Conservation (phyloP, 2,113 vertebrate species). For the Bos javanicus region DNA sequence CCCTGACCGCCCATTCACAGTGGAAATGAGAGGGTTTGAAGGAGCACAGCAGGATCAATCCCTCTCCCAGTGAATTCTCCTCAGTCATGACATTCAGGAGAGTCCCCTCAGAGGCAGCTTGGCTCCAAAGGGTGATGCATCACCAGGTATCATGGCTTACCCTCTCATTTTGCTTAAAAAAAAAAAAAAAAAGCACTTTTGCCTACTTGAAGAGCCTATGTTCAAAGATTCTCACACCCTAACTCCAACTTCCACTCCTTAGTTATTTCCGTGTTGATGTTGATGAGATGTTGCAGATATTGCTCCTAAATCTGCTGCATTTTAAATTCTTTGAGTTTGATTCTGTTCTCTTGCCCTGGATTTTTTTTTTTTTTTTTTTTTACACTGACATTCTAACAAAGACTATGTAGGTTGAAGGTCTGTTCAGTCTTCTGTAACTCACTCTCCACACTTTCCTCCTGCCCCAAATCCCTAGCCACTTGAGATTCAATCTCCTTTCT, state of each 20-base stretch:
- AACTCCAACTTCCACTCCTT: background rate
- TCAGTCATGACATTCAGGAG: background rate
- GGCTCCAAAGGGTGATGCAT: background rate
- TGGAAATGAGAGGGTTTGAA: background rate
- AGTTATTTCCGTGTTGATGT: background rate
- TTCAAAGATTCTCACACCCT: background rate
- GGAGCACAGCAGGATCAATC: background rate
- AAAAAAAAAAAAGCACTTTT: background rate
- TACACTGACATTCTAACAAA: background rate
- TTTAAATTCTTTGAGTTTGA: background rate
- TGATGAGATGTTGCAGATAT: background rate
- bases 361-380: background rate
- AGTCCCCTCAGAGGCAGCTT: accelerated
- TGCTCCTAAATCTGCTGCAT: background rate
- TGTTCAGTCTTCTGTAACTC: background rate
- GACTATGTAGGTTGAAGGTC: background rate
- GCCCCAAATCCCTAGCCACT: background rate
- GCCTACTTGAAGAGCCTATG: background rate
- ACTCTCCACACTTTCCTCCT: background rate
- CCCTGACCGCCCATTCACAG: background rate
- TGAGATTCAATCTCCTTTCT: background rate
- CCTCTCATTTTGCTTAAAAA: background rate
- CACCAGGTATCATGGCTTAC: background rate
- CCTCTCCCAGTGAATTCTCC: background rate
- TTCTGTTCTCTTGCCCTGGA: background rate